Base-by-base conservation (phyloP, 2,113 vertebrate genomes). In the Corydoras maculifer region DNA sequence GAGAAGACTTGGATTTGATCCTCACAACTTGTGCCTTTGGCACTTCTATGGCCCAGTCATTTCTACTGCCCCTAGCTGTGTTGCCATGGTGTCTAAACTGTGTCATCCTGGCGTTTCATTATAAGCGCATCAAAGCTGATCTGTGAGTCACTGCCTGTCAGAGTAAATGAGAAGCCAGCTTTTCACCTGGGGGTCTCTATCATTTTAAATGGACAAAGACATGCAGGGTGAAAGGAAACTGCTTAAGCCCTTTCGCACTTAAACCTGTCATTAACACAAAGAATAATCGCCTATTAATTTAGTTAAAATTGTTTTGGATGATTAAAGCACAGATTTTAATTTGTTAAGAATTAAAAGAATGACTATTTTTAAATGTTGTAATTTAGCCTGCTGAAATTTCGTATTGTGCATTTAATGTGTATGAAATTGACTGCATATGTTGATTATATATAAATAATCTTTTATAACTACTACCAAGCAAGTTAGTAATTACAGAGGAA, bases 51-150 rank as follows among this genome's bases (percentile, higher is more conserved):
- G 51, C 67, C 60, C 18, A 74, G 68, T 61, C 58, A 67, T 74
- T 68, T 68, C 62, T 62, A 61, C 55, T 60, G 32, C 49, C 62
- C 25, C 32, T 58, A 68, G 68, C 25, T 53, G 32, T 62, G 77
- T 76, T 79, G 65, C 63, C 70, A 79, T 73, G 70, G 67, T 35
- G 15, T 73, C 74, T 48, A 32, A 73, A 57, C 31, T 72, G 64
- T 54, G 70, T 69, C 74, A 72, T 59, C 43, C 58, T 48, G 64
- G 66, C 31, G 3, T 76, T 78, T 73, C 69, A 70, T 76, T 68
- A 63, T 60, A 30, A 57, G 48, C 8, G 64, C 67, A 69, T 75
- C 62, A 75, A 65, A 70, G 49, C 31, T 64, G 65, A 75, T 67
- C 62, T 74, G 67, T 51, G 64, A 62, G 72, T 67, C 54, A 63